phyloP scores from a whole-genome alignment of 2,797 vertebrate species.

The Furcifer pardalis region DNA sequence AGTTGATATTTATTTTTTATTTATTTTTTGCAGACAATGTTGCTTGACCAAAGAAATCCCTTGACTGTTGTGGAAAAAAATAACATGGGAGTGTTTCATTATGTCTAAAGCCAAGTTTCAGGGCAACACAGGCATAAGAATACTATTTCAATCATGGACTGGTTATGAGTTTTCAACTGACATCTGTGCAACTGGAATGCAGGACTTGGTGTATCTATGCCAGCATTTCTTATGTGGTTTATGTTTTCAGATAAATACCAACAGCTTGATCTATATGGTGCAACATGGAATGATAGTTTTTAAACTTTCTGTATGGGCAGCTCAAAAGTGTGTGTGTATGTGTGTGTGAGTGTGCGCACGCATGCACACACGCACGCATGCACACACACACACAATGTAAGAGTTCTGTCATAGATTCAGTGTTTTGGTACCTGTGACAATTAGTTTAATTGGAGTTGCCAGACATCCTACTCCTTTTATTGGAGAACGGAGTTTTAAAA shows the following conservation, averaged over 20 bases:
- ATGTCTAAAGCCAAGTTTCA: background rate
- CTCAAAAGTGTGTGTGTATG: conserved; percentile 62
- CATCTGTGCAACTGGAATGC: background rate
- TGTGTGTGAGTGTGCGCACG: no score
- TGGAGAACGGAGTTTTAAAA: conserved; percentile 71
- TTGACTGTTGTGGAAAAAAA: background rate
- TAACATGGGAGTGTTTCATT: background rate
- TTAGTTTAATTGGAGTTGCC: conserved; percentile 47
- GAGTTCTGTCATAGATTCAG: conserved; percentile 54
- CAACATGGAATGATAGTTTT: conserved; percentile 72
- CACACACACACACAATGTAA: conserved; percentile 37
- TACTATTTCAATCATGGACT: background rate
- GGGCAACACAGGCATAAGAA: background rate
- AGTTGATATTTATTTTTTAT: background rate
- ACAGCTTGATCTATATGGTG: conserved; percentile 65
- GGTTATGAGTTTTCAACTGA: background rate
- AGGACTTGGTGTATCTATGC: background rate
- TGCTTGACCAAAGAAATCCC: background rate
- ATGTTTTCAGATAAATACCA: background rate
- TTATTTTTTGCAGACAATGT: background rate
- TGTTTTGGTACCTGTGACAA: conserved; percentile 56
- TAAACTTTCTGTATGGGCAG: conserved; percentile 80
- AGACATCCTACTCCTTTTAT: conserved; percentile 62
- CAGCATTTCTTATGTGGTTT: conserved; percentile 2
- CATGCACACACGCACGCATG: no score